A percentile compares a stretch with the other conserved stretches of the same genome.
Evolutionary conservation across 1,140 invertebrate genomes (phyloP).

Genomic region (Cephus cinctus): DNA sequence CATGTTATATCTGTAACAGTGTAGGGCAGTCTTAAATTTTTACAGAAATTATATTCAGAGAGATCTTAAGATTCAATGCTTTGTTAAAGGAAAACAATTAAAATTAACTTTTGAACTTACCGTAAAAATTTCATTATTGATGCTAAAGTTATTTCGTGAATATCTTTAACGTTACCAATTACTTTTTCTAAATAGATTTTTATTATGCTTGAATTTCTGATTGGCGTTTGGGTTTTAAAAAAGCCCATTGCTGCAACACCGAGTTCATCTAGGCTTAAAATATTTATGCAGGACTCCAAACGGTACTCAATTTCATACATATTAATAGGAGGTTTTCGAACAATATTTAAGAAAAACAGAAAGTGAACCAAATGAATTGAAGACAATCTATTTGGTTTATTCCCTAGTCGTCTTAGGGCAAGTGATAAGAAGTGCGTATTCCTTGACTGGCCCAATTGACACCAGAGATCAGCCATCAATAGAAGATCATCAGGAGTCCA

Average conservation of each 20-base stretch:
- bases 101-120: conserved; percentile 21
- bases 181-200: conserved; percentile 47
- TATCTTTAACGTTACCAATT: conserved; percentile 34
- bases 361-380: conserved; percentile 57
- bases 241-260: conserved; percentile 61
- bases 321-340: conserved; percentile 43
- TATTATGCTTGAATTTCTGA: conserved; percentile 51
- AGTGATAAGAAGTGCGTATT: conserved; percentile 49
- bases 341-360: conserved; percentile 58
- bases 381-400: conserved; percentile 48
- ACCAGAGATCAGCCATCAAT: conserved; percentile 55
- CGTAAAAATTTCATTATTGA: conserved; percentile 58
- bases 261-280: conserved; percentile 58
- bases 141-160: conserved; percentile 56
- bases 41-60: conserved; percentile 11
- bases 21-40: neutral
- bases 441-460: conserved; percentile 43
- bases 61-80: conserved; percentile 6
- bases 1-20: conserved; percentile 18
- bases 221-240: conserved; percentile 61
- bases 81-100: neutral
- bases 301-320: conserved; percentile 60
- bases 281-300: conserved; percentile 45
- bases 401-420: conserved; percentile 50
- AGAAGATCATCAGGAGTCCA: conserved; percentile 51